phyloP scores from a whole-genome alignment of 2,113 vertebrate species.

The Alces alces region DNA sequence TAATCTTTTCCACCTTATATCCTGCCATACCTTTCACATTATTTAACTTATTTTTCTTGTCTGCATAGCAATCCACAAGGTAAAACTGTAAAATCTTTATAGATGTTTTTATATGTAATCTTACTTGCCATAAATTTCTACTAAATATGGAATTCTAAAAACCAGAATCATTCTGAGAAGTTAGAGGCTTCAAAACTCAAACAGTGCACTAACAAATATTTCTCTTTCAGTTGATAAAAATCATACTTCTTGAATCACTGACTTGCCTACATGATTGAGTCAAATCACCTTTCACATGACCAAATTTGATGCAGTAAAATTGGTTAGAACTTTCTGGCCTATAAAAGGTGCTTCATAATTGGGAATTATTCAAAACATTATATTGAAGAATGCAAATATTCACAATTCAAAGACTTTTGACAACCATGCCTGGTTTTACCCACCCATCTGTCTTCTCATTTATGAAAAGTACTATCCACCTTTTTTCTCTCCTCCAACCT shows the following conservation, averaged over 20 bases:
- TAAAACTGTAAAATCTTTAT: constrained; percentile 48
- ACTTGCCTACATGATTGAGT: constrained; percentile 19
- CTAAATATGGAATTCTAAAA: constrained; percentile 30
- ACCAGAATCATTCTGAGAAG: constrained; percentile 2
- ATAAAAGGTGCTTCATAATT: constrained; percentile 44
- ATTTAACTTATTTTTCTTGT: constrained; percentile 34
- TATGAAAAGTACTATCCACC: not conserved
- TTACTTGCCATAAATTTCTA: constrained; percentile 29
- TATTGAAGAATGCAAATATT: constrained; percentile 57
- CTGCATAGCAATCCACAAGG: constrained; percentile 42
- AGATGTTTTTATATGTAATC: constrained; percentile 27
- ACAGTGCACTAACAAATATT: constrained; percentile 2
- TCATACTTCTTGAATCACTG: constrained; percentile 3
- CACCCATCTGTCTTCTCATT: constrained; percentile 54
- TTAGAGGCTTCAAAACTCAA: constrained; percentile 31
- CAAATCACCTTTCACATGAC: constrained; percentile 23
- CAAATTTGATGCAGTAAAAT: constrained; percentile 43
- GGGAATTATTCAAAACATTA: constrained; percentile 39
- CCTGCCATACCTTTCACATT: constrained; percentile 8
- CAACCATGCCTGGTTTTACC: constrained; percentile 66
- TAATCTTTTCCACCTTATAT: not conserved
- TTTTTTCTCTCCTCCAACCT: not conserved
- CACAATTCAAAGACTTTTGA: constrained; percentile 28
- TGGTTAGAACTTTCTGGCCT: not conserved
- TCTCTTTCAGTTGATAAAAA: constrained; percentile 23